phyloP scores from a whole-genome alignment of 2,113 vertebrate genomes.

The Corvus hawaiiensis region DNA sequence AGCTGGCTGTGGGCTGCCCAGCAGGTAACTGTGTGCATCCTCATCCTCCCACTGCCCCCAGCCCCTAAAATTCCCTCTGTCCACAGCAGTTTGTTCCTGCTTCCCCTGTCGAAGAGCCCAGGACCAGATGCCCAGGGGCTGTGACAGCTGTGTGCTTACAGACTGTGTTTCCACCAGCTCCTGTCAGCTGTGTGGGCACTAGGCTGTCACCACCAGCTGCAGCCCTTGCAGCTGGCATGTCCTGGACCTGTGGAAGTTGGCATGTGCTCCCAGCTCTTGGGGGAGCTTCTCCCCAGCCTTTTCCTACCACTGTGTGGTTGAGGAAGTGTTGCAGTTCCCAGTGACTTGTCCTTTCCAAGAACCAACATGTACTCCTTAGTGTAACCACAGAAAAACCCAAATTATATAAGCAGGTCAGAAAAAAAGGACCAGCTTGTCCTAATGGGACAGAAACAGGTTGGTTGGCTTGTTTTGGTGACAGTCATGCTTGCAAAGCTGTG shows the following conservation, averaged over 20 bases:
- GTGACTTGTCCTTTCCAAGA: neutral
- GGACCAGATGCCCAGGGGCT: neutral
- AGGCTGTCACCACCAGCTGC: neutral
- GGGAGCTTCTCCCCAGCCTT: neutral
- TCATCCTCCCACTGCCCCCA: neutral
- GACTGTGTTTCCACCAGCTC: neutral
- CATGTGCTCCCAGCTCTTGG: neutral
- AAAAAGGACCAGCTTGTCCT: neutral
- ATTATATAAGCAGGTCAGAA: neutral
- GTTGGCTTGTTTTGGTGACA: neutral
- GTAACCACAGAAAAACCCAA: neutral
- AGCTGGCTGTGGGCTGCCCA: neutral
- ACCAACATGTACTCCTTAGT: neutral
- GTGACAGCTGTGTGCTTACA: neutral
- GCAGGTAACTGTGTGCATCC: neutral
- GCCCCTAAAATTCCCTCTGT: neutral
- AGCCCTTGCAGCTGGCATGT: neutral
- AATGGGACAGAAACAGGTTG: neutral
- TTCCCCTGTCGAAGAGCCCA: neutral
- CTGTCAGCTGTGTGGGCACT: neutral
- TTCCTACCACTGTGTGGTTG: neutral
- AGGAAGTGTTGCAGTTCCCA: neutral
- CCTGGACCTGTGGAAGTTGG: neutral
- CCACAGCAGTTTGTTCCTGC: neutral
- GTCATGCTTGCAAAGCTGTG: neutral